These are phyloP conservation scores for Myotis pilosus DNA, from an alignment of 2,797 vertebrate genomes.

Conservation along the genomic window DNA sequence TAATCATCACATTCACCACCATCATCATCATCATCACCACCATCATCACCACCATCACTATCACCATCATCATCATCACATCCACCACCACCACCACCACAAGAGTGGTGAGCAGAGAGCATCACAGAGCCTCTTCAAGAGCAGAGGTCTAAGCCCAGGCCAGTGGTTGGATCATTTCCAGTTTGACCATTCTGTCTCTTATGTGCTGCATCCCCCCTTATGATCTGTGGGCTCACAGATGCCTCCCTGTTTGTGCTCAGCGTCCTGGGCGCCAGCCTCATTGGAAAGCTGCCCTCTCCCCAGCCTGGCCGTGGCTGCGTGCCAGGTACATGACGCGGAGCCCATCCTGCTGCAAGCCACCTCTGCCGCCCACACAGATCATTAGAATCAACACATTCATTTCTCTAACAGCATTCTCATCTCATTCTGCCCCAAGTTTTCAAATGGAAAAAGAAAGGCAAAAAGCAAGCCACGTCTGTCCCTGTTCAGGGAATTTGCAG, in stretches of 20 bases:
- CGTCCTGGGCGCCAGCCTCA: not conserved
- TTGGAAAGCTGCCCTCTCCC: conserved; percentile 10
- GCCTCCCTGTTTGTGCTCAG: not conserved
- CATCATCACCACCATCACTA: fast-evolving
- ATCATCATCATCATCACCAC: fast-evolving
- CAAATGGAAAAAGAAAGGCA: conserved; percentile 51
- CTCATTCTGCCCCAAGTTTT: not conserved
- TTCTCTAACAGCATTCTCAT: conserved; percentile 37
- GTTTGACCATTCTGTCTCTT: not conserved
- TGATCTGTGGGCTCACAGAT: not conserved
- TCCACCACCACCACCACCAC: not conserved
- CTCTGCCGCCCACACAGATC: not conserved
- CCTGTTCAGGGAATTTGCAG: conserved; percentile 41
- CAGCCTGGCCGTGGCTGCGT: conserved; percentile 20
- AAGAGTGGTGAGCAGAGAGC: not conserved
- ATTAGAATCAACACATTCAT: conserved; percentile 66
- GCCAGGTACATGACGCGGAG: not conserved
- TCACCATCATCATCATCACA: no score
- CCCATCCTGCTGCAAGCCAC: not conserved
- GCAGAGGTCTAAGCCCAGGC: not conserved
- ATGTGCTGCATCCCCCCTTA: fast-evolving
- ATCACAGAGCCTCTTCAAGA: not conserved
- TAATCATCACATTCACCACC: no score
- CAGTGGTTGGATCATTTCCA: not conserved
- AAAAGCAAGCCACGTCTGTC: conserved; percentile 44